Conservation (phyloP, 2,113 vertebrate genomes). For the Gopherus evgoodei region DNA sequence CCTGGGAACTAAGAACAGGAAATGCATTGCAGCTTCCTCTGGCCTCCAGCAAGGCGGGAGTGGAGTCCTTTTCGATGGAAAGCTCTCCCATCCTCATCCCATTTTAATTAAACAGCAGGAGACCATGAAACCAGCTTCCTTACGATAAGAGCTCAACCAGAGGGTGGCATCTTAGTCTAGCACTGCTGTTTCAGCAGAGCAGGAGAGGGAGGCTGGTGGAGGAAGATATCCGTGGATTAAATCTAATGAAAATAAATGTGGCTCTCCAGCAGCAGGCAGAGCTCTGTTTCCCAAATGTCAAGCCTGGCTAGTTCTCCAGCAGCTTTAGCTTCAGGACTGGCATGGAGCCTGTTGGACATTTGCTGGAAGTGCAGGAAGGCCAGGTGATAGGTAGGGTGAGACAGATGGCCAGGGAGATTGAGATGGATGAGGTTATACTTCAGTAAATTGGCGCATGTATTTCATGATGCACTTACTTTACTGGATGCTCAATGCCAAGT, state of each 20-base stretch:
- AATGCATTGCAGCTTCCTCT: accelerated
- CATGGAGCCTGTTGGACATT: not conserved
- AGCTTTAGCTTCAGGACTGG: not conserved
- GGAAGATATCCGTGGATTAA: slow-evolving; percentile 10
- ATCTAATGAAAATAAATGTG: slow-evolving; percentile 66
- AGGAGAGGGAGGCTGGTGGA: not conserved
- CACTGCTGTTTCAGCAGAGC: slow-evolving; percentile 27
- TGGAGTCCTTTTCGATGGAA: not conserved
- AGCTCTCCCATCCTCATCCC: slow-evolving; percentile 17
- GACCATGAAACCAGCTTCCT: slow-evolving; percentile 42
- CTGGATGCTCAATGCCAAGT: slow-evolving; percentile 30
- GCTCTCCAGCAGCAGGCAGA: slow-evolving; percentile 8
- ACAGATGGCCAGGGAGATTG: slow-evolving; percentile 22
- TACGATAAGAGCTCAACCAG: slow-evolving; percentile 57
- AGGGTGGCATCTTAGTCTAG: slow-evolving; percentile 45
- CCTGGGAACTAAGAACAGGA: accelerated
- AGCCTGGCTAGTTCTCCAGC: slow-evolving; percentile 4
- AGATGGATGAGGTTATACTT: slow-evolving; percentile 62
- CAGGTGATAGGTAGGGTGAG: slow-evolving; percentile 46
- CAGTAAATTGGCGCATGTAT: not conserved
- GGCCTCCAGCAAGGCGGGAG: accelerated
- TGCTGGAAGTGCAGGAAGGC: not conserved
- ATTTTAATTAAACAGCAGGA: slow-evolving; percentile 67
- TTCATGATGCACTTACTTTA: accelerated
- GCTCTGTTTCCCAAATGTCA: not conserved